A percentile compares a stretch with the other conserved stretches of the same genome.
phyloP scores from a whole-genome alignment of 2,888 invertebrate species.

The Drosophila limbata region DNA sequence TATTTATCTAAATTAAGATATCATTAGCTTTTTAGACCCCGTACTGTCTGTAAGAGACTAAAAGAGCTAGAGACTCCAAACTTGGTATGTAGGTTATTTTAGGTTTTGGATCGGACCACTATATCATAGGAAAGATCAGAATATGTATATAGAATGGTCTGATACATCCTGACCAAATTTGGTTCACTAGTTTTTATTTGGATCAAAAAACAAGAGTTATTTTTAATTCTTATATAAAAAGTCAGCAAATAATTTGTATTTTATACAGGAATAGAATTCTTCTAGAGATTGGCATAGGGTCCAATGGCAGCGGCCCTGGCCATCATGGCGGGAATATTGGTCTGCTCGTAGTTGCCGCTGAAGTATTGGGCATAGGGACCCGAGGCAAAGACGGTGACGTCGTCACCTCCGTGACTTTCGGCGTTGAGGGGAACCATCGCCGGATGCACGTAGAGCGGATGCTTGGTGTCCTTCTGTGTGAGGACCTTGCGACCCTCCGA shows the following conservation, averaged over 20 bases:
- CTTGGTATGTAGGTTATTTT: too few relatives aligned
- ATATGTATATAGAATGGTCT: too few relatives aligned
- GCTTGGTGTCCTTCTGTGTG: conserved; percentile 58
- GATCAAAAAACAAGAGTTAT: background rate
- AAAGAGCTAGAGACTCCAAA: too few relatives aligned
- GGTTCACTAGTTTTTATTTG: too few relatives aligned
- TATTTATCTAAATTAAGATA: too few relatives aligned
- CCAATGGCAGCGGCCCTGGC: conserved; percentile 91
- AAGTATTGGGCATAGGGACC: conserved; percentile 93
- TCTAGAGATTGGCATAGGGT: conserved; percentile 77
- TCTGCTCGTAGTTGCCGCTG: conserved; percentile 92
- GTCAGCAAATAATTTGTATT: background rate
- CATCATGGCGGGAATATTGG: conserved; percentile 91
- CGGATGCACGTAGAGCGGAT: conserved; percentile 86
- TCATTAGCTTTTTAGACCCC: too few relatives aligned
- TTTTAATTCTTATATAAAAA: background rate
- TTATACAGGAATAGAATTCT: background rate
- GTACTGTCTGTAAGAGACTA: too few relatives aligned
- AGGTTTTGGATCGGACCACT: too few relatives aligned
- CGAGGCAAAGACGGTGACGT: conserved; percentile 91
- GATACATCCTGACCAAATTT: too few relatives aligned
- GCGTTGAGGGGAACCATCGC: conserved; percentile 87
- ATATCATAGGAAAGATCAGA: too few relatives aligned
- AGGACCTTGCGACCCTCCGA: conserved; percentile 72
- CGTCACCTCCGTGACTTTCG: conserved; percentile 92